phyloP scores from a whole-genome alignment of 2,113 vertebrate genomes.

The Chloroceryle aenea region DNA sequence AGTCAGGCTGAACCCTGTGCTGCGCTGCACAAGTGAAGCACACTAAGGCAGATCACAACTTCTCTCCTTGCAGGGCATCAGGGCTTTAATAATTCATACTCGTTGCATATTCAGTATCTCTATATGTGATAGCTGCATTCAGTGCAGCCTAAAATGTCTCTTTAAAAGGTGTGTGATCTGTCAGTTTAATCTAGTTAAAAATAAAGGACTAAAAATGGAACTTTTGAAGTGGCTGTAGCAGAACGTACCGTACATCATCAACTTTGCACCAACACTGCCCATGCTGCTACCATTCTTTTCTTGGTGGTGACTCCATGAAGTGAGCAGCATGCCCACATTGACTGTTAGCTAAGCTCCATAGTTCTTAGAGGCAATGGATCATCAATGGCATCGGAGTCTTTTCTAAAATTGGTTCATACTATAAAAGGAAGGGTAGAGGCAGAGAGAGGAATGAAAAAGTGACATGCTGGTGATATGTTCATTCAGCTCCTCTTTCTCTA shows the following conservation, averaged over 20 bases:
- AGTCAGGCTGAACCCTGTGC: background rate
- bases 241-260: accelerated
- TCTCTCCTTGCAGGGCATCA: background rate
- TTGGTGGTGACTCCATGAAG: accelerated
- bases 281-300: background rate
- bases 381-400: background rate
- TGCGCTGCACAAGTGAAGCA: accelerated
- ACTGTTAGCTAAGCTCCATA: background rate
- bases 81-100: background rate
- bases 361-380: background rate
- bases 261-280: background rate
- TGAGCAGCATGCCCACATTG: accelerated
- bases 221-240: background rate
- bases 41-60: background rate
- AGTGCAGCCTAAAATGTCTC: background rate
- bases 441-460: constrained; percentile 13
- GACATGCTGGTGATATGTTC: constrained; percentile 6
- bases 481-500: constrained; percentile 41
- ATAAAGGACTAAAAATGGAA: background rate
- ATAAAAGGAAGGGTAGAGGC: constrained; percentile 23
- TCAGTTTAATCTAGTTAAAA: constrained; percentile 14
- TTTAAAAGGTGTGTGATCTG: background rate
- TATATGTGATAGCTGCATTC: background rate
- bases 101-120: background rate
- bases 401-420: constrained; percentile 46